Conservation (phyloP, 2,888 invertebrate species). For the Mythimna lalbum region DNA sequence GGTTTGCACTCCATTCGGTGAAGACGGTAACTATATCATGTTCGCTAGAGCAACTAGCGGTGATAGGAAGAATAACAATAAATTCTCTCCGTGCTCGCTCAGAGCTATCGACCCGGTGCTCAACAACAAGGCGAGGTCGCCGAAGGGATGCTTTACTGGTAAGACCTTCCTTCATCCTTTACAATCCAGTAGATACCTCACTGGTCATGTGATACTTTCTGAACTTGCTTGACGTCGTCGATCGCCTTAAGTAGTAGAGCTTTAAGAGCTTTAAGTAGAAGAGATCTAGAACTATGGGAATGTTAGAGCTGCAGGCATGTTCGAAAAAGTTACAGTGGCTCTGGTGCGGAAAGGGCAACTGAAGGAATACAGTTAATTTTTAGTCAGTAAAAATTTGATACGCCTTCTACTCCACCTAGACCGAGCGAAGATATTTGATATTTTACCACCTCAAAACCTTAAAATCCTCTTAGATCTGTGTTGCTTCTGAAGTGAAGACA, state of each 20-base stretch:
- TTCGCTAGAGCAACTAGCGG: conserved; percentile 99
- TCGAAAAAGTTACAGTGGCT: too few relatives aligned
- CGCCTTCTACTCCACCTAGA: too few relatives aligned
- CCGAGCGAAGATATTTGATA: too few relatives aligned
- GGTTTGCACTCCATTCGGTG: conserved; percentile 97
- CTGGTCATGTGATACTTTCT: background rate
- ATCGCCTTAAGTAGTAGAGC: background rate
- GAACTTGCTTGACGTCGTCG: background rate
- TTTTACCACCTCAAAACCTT: too few relatives aligned
- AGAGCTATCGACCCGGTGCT: conserved; percentile 98
- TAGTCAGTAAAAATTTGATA: too few relatives aligned
- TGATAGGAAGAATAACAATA: conserved; percentile 99
- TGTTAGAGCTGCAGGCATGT: too few relatives aligned
- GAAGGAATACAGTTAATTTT: too few relatives aligned
- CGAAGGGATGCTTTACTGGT: conserved; percentile 98
- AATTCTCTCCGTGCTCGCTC: conserved; percentile 98
- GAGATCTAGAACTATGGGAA: too few relatives aligned
- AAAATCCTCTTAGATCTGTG: too few relatives aligned
- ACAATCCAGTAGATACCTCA: background rate
- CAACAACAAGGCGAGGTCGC: conserved; percentile 96
- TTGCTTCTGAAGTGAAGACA: too few relatives aligned
- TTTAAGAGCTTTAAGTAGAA: background rate
- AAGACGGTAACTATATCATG: conserved; percentile 99
- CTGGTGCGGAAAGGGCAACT: too few relatives aligned
- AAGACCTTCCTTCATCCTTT: conserved; percentile 27